Conservation (phyloP, 2,888 invertebrate species). For the Brenthis hecate region DNA sequence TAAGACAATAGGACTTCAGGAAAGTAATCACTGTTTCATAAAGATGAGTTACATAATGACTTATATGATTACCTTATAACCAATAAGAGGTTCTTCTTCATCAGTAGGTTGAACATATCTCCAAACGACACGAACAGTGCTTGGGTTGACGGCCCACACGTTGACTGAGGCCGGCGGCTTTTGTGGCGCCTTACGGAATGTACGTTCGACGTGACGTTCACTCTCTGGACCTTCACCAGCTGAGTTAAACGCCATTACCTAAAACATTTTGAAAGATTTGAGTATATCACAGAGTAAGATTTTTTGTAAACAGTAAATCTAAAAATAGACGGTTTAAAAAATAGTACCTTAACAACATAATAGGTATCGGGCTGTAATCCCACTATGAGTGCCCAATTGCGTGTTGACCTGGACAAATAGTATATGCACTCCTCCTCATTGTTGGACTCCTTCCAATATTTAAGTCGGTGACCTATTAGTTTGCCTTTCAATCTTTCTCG, state of each 20-base stretch:
- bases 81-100: conserved; percentile 96
- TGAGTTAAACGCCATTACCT: conserved; percentile 96
- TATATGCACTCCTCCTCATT: conserved; percentile 91
- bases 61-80: conserved; percentile 88
- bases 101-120: conserved; percentile 94
- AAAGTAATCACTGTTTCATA: too few relatives aligned
- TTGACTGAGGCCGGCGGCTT: conserved; percentile 96
- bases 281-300: background rate
- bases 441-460: conserved; percentile 92
- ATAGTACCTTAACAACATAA: conserved; percentile 91
- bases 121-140: conserved; percentile 94
- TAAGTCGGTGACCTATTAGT: conserved; percentile 95
- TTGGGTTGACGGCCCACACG: conserved; percentile 91
- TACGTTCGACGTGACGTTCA: conserved; percentile 92
- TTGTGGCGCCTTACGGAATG: conserved; percentile 95
- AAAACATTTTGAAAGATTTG: conserved; percentile 15
- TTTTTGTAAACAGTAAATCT: background rate
- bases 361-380: conserved; percentile 96
- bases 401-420: conserved; percentile 91
- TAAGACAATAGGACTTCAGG: too few relatives aligned
- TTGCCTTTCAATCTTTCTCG: conserved; percentile 93
- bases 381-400: conserved; percentile 94
- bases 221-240: conserved; percentile 98
- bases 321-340: conserved; percentile 16
- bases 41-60: background rate